Evolutionary conservation across 1,140 invertebrate species (phyloP), one percentile per base, ranked within the genome.

Genomic region (Ceratitis capitata): DNA sequence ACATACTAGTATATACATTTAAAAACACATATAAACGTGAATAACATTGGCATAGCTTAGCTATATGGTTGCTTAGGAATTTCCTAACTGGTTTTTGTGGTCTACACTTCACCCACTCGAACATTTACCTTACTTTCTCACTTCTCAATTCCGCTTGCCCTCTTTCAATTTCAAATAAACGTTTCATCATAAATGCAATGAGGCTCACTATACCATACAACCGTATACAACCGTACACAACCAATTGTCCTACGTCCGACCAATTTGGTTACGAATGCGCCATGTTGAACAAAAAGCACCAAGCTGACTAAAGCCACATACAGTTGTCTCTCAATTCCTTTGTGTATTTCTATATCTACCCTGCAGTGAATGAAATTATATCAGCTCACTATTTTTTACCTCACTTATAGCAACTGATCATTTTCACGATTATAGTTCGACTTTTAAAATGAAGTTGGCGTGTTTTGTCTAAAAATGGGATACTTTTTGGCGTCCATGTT

Each of bases 121-220:
- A 19, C 35, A 78, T 6, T 69, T 4, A 5, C 61, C 16, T 16
- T 29, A 16, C 29, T 1, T 69, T 29, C 32, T 69, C 29, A 35
- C 14, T 19, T 6, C 61, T 69, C 35, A 69, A 69, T 69, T 69
- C 61, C n/a, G 61, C 61, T 69, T 61, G 35, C n/a, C 61, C 61
- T 69, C 61, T 35, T 69, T 69, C 69, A 78, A 78, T 78, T 78
- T 78, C 9, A 78, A 78, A 78, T 45, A 45, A 78, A 39, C 69
- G 26, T 78, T 78, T 78, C 69, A 78, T 78, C 69, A 78, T 78
- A 78, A 78, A 78, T 78, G 69, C 69, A 78, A 78, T 78, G 39
- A 78, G 69, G 69, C 69, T 19, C n/a, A 78, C n/a, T 19, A 78
- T 45, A 9, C 69, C 39, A 42, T 14, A 78, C 39, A 78, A 78